These are phyloP conservation scores for Trypoxylon attenuatum DNA, from an alignment of 2,888 invertebrate genomes.

Conservation along the genomic window DNA sequence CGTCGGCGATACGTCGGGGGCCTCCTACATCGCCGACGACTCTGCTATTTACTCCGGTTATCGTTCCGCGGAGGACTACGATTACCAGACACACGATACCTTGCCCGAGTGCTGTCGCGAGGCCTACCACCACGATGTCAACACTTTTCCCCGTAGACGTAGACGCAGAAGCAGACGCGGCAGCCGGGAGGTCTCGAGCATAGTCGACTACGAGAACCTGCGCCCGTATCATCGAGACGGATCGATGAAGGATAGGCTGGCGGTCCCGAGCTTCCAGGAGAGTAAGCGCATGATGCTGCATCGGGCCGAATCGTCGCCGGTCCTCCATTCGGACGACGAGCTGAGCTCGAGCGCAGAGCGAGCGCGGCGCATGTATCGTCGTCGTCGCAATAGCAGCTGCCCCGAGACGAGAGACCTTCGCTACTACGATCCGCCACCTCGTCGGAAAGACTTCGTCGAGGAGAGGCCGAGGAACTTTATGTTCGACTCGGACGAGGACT, in stretches of 20 bases:
- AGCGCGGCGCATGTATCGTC: constrained; percentile 52
- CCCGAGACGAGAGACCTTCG: constrained; percentile 49
- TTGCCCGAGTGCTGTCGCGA: background rate
- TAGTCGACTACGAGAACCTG: constrained; percentile 57
- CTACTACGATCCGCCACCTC: constrained; percentile 30
- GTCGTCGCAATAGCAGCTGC: constrained; percentile 64
- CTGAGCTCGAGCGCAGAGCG: constrained; percentile 34
- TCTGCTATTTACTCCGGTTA: constrained; percentile 47
- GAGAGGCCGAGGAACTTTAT: constrained; percentile 41
- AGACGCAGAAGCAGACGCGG: constrained; percentile 42
- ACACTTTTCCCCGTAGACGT: constrained; percentile 39
- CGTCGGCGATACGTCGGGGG: constrained; percentile 31
- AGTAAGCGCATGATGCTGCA: constrained; percentile 58
- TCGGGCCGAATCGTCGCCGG: constrained; percentile 70
- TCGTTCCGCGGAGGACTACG: constrained; percentile 39
- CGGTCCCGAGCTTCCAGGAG: constrained; percentile 37
- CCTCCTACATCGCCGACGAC: constrained; percentile 31
- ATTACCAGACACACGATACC: constrained; percentile 32
- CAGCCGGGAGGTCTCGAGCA: constrained; percentile 22
- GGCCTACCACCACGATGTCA: constrained; percentile 31
- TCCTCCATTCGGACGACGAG: constrained; percentile 62
- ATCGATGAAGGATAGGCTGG: background rate
- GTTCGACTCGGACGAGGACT: constrained; percentile 69
- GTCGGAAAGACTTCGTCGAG: constrained; percentile 29
- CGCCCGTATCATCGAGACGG: constrained; percentile 27